A percentile compares a stretch with the other conserved stretches of the same genome.
Conservation (phyloP, 2,888 invertebrate genomes). For the Tromatobia lineatoria region DNA sequence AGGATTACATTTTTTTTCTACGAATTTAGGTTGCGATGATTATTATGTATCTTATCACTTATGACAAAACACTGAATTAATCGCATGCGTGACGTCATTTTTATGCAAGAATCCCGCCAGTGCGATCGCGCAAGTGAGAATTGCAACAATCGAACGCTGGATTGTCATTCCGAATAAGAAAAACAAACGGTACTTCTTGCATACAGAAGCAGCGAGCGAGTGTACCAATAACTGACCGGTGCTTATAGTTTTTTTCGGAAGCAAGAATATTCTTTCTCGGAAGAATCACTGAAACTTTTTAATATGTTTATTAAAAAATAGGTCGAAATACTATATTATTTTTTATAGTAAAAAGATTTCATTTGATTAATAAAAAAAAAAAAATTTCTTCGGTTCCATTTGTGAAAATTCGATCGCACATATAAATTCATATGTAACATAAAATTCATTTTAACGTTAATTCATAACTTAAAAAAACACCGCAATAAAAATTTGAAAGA, state of each 20-base stretch:
- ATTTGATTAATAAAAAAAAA: background rate
- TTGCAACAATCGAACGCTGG: constrained; percentile 42
- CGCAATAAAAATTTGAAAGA: no score
- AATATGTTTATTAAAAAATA: background rate
- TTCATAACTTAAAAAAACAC: no score
- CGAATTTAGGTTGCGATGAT: background rate
- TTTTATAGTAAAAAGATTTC: background rate
- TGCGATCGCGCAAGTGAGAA: constrained; percentile 32
- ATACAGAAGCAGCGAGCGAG: constrained; percentile 15
- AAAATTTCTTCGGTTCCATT: no score
- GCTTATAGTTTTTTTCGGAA: background rate
- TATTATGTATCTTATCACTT: background rate
- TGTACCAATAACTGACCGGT: background rate
- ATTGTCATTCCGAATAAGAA: constrained; percentile 16
- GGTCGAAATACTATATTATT: background rate
- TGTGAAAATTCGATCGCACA: no score
- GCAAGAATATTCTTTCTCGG: background rate
- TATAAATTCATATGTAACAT: no score
- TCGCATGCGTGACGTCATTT: constrained; percentile 45
- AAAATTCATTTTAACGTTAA: no score
- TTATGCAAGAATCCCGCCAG: constrained; percentile 37
- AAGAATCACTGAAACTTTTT: background rate
- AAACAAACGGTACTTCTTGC: constrained; percentile 30
- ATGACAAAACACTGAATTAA: constrained; percentile 15
- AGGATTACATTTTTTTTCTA: background rate